These are phyloP conservation scores for Cynopterus brachyotis DNA, from an alignment of 2,113 vertebrate genomes.

Conservation along the genomic window DNA sequence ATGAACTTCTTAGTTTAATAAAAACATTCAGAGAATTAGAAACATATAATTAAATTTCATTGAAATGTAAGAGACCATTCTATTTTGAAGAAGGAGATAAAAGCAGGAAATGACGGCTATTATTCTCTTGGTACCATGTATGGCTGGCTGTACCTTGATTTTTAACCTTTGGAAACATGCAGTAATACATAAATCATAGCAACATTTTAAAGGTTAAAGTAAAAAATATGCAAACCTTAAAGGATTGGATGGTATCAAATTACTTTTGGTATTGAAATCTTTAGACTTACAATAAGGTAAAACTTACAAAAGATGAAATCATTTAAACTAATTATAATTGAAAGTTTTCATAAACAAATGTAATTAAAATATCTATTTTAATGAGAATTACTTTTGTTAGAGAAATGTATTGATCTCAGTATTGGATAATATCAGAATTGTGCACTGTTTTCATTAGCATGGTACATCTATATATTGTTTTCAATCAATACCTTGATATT, in stretches of 20 bases:
- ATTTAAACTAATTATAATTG: neutral
- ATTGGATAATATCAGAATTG: neutral
- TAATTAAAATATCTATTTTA: neutral
- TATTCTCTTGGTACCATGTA: neutral
- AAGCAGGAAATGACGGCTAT: neutral
- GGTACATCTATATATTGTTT: neutral
- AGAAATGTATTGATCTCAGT: neutral
- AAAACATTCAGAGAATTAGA: conserved; percentile 29
- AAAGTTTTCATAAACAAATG: neutral
- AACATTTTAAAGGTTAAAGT: conserved; percentile 48
- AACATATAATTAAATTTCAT: conserved; percentile 45
- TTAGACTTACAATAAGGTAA: neutral
- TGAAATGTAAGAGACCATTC: neutral
- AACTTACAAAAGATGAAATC: neutral
- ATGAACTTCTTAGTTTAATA: conserved; percentile 6
- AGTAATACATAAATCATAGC: conserved; percentile 51
- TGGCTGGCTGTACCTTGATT: conserved; percentile 25
- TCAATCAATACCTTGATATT: neutral
- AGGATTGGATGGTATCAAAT: neutral
- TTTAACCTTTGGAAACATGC: conserved; percentile 64
- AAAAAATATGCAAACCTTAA: conserved; percentile 58
- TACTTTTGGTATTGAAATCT: neutral
- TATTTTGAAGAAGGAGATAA: neutral
- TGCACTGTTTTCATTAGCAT: neutral
- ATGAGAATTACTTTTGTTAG: neutral